Evolutionary conservation across 2,888 invertebrate genomes (phyloP), one percentile per base, ranked within the genome.

Genomic region (Octodonta nipae): DNA sequence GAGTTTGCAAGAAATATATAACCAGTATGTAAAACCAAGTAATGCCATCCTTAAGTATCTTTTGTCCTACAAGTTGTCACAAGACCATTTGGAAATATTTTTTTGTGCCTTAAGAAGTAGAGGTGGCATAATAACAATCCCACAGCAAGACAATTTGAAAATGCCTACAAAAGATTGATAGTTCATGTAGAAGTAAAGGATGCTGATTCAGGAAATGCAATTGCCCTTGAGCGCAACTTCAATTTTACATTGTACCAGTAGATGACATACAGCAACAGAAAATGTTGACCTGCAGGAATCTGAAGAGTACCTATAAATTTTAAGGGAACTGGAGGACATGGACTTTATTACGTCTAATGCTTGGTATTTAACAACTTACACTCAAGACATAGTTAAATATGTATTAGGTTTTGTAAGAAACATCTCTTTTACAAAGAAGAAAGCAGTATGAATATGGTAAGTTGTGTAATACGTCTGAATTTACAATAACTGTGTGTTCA

Each of bases 331-430:
- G 15, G 11, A 28, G n/a, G 11, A 14, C n/a, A 28, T 13, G n/a
- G n/a, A n/a, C n/a, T 14, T 8, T 20, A 17, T 3, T 10, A n/a
- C n/a, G 3, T 17, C 30, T 6, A 13, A 12, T 27, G 15, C 30
- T n/a, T 33, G 30, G 36, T 13, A 36, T 22, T 17, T 40, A n/a
- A 35, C 40, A n/a, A 13, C 15, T 6, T 37, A 31, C 34, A 8
- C 17, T 11, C 12, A 33, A 16, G 34, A 38, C 30, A 25, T 38
- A 20, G 31, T 38, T 1, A 13, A 26, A 10, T 41, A 41, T 27
- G 32, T 33, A 16, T 15, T 36, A n/a, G 41, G 41, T 7, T 41
- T 38, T 29, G 38, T 41, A 4, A 35, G 33, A 6, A 37, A 28
- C 7, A 5, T 40, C 37, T 1, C 12, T 15, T 10, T 22, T 40